phyloP scores from a whole-genome alignment of 2,113 vertebrate species.

The Entomyzon cyanotis region DNA sequence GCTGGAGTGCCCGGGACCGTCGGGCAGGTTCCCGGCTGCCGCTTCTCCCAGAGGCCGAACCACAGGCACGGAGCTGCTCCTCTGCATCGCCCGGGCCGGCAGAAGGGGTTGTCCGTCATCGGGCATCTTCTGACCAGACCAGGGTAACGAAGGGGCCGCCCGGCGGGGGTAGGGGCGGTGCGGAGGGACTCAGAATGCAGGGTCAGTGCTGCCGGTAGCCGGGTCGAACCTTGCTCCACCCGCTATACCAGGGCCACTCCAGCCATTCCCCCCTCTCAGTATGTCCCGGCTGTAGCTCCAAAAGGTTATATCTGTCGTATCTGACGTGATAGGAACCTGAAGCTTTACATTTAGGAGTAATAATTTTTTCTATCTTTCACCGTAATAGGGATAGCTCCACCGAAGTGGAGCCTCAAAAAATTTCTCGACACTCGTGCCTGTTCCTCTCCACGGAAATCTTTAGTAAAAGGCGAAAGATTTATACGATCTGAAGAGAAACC shows the following conservation, averaged over 20 bases:
- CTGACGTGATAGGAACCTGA: no score
- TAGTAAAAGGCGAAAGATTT: constrained; percentile 66
- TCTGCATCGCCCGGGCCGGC: neutral
- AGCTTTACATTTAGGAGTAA: no score
- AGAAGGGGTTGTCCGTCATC: neutral
- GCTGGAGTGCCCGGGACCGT: neutral
- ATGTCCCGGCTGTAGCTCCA: accelerated
- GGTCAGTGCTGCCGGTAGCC: accelerated
- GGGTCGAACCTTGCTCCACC: no score
- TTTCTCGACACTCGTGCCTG: neutral
- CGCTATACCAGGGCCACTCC: no score
- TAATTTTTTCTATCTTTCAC: neutral
- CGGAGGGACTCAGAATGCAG: accelerated
- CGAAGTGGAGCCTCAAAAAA: neutral
- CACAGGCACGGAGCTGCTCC: neutral
- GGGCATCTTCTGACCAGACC: accelerated
- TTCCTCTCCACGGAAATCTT: constrained; percentile 59
- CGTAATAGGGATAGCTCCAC: accelerated
- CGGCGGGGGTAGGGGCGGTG: accelerated
- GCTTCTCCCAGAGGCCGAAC: no score
- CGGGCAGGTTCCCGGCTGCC: accelerated
- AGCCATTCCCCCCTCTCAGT: accelerated
- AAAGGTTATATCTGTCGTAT: accelerated
- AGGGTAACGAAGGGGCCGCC: accelerated
- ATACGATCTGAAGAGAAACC: constrained; percentile 49